A percentile compares a stretch with the other conserved stretches of the same genome.
phyloP scores from a whole-genome alignment of 2,113 vertebrate species.

The Melanocharis versteri region DNA sequence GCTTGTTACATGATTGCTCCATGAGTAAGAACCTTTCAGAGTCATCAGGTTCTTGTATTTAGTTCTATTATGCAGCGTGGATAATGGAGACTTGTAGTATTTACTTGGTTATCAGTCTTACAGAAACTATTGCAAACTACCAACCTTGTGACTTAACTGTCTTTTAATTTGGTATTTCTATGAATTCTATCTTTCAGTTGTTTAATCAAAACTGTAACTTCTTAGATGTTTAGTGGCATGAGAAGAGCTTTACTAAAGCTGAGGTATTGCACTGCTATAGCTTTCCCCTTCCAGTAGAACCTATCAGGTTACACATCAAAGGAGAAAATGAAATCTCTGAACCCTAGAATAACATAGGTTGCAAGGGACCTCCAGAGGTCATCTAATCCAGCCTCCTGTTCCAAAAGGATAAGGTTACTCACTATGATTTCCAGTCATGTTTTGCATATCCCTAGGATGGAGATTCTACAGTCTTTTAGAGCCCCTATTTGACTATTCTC shows the following conservation, averaged over 20 bases:
- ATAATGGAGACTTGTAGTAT: not conserved
- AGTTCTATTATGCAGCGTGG: rapidly evolving
- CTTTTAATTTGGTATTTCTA: not conserved
- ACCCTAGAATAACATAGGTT: not conserved
- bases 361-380: not conserved
- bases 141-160: not conserved
- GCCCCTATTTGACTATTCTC: not conserved
- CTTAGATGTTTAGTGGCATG: not conserved
- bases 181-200: not conserved
- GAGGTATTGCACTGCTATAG: not conserved
- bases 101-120: not conserved
- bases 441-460: not conserved
- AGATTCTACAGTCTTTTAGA: not conserved
- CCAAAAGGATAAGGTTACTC: not conserved
- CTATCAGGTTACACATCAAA: not conserved
- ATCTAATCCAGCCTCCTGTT: not conserved
- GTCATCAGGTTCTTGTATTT: not conserved
- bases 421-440: not conserved
- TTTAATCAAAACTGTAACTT: not conserved
- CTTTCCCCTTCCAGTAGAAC: not conserved
- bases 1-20: not conserved
- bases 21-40: not conserved
- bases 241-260: not conserved
- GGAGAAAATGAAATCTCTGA: not conserved
- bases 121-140: not conserved